Evolutionary conservation across 2,113 vertebrate species (phyloP).

Genomic region (Tetrax tetrax): DNA sequence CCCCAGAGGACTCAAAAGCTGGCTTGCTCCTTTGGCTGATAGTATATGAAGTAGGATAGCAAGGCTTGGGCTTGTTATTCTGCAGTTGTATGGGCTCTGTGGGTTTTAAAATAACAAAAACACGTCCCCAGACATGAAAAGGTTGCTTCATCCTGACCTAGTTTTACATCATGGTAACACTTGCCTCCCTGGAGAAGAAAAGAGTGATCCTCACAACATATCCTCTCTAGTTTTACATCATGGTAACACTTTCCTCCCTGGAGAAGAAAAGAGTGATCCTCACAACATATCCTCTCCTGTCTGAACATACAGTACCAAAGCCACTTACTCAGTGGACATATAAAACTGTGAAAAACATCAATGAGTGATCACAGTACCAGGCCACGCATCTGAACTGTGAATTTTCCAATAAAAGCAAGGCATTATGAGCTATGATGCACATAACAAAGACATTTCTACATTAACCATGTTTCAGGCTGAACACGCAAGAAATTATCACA

Average conservation of each 20-base stretch:
- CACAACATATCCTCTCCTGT: neutral
- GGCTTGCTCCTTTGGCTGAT: constrained; percentile 30
- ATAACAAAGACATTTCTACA: neutral
- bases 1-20: constrained; percentile 34
- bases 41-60: neutral
- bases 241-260: neutral
- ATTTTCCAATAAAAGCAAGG: neutral
- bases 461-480: neutral
- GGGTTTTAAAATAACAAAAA: constrained; percentile 5
- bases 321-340: neutral
- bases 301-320: neutral
- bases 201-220: neutral
- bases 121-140: neutral
- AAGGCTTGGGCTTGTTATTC: neutral
- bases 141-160: neutral
- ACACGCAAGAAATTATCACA: neutral
- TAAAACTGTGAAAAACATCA: neutral
- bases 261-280: neutral
- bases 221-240: neutral
- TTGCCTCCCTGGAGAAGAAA: neutral
- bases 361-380: neutral
- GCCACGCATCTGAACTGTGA: neutral
- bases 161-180: neutral
- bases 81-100: neutral
- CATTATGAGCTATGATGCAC: neutral